phyloP scores from a whole-genome alignment of 2,113 vertebrate species.

The Leucoraja erinaceus region DNA sequence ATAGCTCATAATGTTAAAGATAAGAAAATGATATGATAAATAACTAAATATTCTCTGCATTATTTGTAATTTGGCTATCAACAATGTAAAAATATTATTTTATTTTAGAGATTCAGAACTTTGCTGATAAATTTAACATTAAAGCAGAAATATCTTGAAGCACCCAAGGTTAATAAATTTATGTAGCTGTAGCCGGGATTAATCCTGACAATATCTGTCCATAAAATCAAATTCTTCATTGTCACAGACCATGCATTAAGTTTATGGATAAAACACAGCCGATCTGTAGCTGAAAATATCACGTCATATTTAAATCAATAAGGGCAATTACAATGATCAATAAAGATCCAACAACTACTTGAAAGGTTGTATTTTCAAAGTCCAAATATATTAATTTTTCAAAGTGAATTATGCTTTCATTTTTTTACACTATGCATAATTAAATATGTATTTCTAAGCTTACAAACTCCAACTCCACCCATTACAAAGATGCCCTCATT shows the following conservation, averaged over 20 bases:
- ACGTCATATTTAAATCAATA: neutral
- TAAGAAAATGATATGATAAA: neutral
- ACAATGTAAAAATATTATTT: neutral
- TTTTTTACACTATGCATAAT: neutral
- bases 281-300: neutral
- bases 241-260: neutral
- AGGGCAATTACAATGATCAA: neutral
- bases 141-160: neutral
- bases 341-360: neutral
- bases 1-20: neutral
- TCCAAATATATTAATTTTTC: neutral
- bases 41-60: no score
- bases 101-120: neutral
- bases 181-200: neutral
- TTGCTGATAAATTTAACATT: neutral
- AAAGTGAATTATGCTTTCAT: neutral
- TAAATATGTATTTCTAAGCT: neutral
- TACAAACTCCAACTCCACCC: no score
- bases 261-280: no score
- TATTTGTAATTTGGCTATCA: neutral
- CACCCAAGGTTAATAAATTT: neutral
- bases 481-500: no score
- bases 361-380: neutral
- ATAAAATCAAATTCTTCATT: neutral
- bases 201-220: neutral